Evolutionary conservation across 2,888 invertebrate species (phyloP).

Genomic region (Polydrusus tereticollis): DNA sequence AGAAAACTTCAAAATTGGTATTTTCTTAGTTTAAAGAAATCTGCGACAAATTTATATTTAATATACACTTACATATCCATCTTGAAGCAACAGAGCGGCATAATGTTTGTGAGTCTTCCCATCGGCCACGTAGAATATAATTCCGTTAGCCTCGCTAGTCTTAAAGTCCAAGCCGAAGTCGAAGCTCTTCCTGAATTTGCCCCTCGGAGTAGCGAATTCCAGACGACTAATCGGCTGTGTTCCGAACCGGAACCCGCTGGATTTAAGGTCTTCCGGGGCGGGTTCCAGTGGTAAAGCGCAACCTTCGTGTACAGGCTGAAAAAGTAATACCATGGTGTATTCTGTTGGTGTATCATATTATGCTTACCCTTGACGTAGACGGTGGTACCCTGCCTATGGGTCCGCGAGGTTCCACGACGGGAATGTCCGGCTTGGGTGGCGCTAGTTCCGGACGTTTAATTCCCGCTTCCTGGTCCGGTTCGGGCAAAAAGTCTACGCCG

Average conservation of each 20-base stretch:
- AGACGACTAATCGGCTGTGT: constrained; percentile 78
- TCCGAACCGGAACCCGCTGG: constrained; percentile 66
- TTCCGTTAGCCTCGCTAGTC: constrained; percentile 80
- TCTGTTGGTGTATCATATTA: background rate
- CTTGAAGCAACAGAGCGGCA: constrained; percentile 80
- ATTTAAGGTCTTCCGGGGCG: constrained; percentile 63
- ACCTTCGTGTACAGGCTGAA: constrained; percentile 56
- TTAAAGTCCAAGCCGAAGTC: constrained; percentile 85
- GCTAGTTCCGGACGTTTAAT: constrained; percentile 8
- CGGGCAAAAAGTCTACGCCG: constrained; percentile 53
- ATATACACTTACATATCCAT: constrained; percentile 77
- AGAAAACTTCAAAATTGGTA: no score
- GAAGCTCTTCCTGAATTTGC: constrained; percentile 75
- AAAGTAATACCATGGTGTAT: background rate
- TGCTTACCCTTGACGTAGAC: constrained; percentile 50
- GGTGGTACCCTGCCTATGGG: constrained; percentile 56
- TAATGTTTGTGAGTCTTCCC: constrained; percentile 70
- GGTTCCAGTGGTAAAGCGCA: constrained; percentile 72
- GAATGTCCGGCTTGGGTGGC: constrained; percentile 35
- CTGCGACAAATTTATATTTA: no score
- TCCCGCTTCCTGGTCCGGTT: constrained; percentile 12
- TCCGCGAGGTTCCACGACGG: constrained; percentile 52
- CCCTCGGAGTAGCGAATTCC: constrained; percentile 74
- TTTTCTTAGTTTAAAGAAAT: no score
- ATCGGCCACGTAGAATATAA: constrained; percentile 86